These are phyloP conservation scores for Pardalotus punctatus DNA, from an alignment of 2,113 vertebrate genomes.

Conservation along the genomic window DNA sequence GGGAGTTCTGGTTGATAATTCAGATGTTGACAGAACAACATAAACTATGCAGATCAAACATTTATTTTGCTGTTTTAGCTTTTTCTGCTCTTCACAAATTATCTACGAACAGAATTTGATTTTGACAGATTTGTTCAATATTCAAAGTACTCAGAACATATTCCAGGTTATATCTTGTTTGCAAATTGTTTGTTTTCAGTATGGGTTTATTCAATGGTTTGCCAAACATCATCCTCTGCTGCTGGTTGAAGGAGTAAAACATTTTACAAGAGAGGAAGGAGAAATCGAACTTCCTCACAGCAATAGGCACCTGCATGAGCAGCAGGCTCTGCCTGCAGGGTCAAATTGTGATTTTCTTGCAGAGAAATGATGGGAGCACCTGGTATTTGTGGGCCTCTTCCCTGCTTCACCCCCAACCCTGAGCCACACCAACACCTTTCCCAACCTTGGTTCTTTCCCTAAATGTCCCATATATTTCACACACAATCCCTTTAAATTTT, in stretches of 20 bases:
- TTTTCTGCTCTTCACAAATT: slow-evolving; percentile 6
- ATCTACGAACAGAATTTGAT: slow-evolving; percentile 14
- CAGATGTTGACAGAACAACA: neutral
- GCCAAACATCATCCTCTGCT: neutral
- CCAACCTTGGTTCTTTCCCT: neutral
- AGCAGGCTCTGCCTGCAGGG: neutral
- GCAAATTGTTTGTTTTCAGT: slow-evolving; percentile 20
- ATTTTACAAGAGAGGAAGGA: neutral
- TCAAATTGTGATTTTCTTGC: neutral
- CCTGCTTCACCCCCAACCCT: neutral
- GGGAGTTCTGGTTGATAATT: slow-evolving; percentile 1
- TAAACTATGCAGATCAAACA: neutral
- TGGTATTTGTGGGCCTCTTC: neutral
- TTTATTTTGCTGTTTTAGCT: slow-evolving; percentile 23
- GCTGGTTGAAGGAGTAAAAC: neutral
- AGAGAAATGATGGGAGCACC: neutral
- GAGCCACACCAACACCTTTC: neutral
- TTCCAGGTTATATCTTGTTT: slow-evolving; percentile 3
- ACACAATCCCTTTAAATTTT: neutral
- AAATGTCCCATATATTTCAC: neutral
- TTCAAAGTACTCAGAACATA: neutral
- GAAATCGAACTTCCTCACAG: neutral
- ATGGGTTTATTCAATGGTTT: neutral
- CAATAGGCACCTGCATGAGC: neutral
- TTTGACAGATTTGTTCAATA: slow-evolving; percentile 46